phyloP scores from a whole-genome alignment of 37 sponge, comb jelly and placozoan species.

The Aphrocallistes beatrix region DNA sequence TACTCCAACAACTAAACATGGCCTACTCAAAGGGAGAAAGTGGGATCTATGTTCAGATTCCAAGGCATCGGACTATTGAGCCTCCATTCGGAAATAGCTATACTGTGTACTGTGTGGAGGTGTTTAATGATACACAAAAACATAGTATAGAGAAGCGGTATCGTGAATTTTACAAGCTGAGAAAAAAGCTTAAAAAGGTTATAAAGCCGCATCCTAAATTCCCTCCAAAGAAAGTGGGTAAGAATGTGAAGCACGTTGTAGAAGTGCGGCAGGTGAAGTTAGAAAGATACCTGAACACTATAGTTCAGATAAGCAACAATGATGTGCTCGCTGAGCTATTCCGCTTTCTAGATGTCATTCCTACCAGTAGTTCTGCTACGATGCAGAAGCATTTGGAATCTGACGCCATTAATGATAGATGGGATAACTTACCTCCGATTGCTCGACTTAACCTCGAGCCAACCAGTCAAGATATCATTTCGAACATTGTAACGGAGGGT shows the following conservation, averaged over 20 bases:
- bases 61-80: not conserved
- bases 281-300: not conserved
- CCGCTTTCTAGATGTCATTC: not conserved
- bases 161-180: not conserved
- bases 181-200: conserved; percentile 10
- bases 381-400: not conserved
- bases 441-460: not conserved
- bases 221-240: not conserved
- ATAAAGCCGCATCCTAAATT: conserved; percentile 1
- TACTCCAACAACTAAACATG: no score
- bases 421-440: not conserved
- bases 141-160: not conserved
- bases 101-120: conserved; percentile 2
- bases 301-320: not conserved
- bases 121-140: not conserved
- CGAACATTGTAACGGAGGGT: not conserved
- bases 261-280: not conserved
- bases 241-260: not conserved
- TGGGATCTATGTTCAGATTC: not conserved
- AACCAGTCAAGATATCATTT: not conserved
- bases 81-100: conserved; percentile 1
- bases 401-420: not conserved
- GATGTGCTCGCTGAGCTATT: not conserved
- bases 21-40: not conserved
- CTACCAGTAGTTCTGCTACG: not conserved